Percentiles rank a stretch among this genome's conserved stretches.
Conservation (phyloP, 1,140 invertebrate species). For the Bicyclus anynana region DNA sequence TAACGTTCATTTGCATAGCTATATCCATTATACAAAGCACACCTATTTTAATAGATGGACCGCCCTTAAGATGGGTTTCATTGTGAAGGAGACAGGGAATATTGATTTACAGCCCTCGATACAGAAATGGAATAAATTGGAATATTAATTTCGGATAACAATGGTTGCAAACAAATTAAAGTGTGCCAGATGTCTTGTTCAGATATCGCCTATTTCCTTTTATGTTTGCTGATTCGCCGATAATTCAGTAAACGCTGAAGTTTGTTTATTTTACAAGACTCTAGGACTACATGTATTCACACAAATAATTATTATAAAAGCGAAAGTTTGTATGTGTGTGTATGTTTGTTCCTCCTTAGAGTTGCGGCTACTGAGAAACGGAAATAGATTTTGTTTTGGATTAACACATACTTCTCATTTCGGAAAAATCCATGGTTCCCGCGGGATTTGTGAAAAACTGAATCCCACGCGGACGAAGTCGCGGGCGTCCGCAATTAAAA, state of each 20-base stretch:
- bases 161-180: slow-evolving; percentile 72
- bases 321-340: no score
- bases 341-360: no score
- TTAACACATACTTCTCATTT: no score
- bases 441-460: no score
- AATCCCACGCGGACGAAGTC: no score
- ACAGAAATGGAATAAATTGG: slow-evolving; percentile 74
- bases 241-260: neutral
- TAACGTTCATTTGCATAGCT: no score
- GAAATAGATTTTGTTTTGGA: no score
- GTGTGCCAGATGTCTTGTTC: slow-evolving; percentile 69
- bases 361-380: no score
- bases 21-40: neutral
- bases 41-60: slow-evolving; percentile 23
- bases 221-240: slow-evolving; percentile 35
- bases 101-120: slow-evolving; percentile 69
- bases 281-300: no score
- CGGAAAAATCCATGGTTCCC: no score
- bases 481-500: no score
- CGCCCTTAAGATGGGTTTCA: slow-evolving; percentile 42
- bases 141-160: slow-evolving; percentile 76
- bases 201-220: slow-evolving; percentile 49
- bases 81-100: slow-evolving; percentile 54
- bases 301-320: no score
- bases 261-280: neutral